Evolutionary conservation across 2,888 invertebrate species (phyloP).

Genomic region (Eristalinus aeneus): DNA sequence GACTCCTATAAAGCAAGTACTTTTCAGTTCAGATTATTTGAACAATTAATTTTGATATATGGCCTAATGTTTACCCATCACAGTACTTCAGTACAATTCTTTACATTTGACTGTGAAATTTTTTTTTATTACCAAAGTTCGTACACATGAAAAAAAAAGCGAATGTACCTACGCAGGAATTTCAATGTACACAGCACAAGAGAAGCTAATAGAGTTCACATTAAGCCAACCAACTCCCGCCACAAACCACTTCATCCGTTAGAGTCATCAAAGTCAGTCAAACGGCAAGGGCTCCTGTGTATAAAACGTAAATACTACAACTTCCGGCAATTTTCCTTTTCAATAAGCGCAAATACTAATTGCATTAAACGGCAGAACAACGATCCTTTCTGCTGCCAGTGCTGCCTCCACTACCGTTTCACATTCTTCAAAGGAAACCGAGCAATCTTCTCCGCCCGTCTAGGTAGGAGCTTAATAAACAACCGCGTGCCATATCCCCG

Average conservation of each 20-base stretch:
- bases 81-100: slow-evolving; percentile 2
- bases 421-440: slow-evolving; percentile 38
- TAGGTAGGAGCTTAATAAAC: slow-evolving; percentile 50
- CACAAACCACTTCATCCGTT: slow-evolving; percentile 10
- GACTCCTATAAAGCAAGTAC: too few species aligned
- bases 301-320: slow-evolving; percentile 42
- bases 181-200: neutral
- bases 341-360: slow-evolving; percentile 63
- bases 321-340: slow-evolving; percentile 60
- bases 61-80: too few species aligned
- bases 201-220: slow-evolving; percentile 15
- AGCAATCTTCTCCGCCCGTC: slow-evolving; percentile 33
- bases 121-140: slow-evolving; percentile 10
- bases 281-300: neutral
- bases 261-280: slow-evolving; percentile 38
- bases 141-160: neutral
- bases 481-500: slow-evolving; percentile 37
- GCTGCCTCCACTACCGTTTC: slow-evolving; percentile 8
- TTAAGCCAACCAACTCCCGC: neutral
- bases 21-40: too few species aligned
- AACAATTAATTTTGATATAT: too few species aligned
- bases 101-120: slow-evolving; percentile 22
- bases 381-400: slow-evolving; percentile 6
- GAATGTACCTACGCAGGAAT: neutral
- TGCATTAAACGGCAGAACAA: slow-evolving; percentile 55